phyloP scores from a whole-genome alignment of 2,113 vertebrate genomes.

The Capricornis sumatraensis region DNA sequence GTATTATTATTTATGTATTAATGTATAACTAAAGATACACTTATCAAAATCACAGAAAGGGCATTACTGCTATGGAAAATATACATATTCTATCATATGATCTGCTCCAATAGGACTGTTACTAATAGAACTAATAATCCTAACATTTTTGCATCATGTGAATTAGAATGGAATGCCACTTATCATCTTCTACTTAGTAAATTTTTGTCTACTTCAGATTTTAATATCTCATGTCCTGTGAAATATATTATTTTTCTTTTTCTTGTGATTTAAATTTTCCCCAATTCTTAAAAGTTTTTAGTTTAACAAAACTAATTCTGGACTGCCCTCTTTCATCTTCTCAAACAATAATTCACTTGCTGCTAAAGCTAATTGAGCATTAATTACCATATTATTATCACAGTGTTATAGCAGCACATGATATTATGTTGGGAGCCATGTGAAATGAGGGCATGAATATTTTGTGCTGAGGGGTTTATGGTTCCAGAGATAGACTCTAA shows the following conservation, averaged over 20 bases:
- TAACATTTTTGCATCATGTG: background rate
- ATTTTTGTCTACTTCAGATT: background rate
- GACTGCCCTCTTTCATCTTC: background rate
- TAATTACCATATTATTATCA: background rate
- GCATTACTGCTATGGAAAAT: background rate
- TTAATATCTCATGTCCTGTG: conserved; percentile 9
- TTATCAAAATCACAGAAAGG: conserved; percentile 1
- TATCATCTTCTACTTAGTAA: background rate
- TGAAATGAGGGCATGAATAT: background rate
- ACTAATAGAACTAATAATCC: background rate
- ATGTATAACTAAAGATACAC: background rate
- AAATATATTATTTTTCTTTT: conserved; percentile 1
- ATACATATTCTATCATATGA: background rate
- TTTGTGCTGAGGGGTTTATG: background rate
- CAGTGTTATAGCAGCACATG: background rate
- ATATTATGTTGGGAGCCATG: background rate
- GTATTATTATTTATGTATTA: background rate
- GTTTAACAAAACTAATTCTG: background rate
- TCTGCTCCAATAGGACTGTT: background rate
- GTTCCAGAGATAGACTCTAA: background rate
- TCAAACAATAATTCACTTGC: background rate
- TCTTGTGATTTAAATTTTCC: background rate
- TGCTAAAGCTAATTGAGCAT: background rate
- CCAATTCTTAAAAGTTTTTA: background rate
- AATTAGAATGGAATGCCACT: background rate